A percentile compares a stretch with the other conserved stretches of the same genome.
Evolutionary conservation across 2,888 invertebrate genomes (phyloP).

Genomic region (Trichopoda pennipes): DNA sequence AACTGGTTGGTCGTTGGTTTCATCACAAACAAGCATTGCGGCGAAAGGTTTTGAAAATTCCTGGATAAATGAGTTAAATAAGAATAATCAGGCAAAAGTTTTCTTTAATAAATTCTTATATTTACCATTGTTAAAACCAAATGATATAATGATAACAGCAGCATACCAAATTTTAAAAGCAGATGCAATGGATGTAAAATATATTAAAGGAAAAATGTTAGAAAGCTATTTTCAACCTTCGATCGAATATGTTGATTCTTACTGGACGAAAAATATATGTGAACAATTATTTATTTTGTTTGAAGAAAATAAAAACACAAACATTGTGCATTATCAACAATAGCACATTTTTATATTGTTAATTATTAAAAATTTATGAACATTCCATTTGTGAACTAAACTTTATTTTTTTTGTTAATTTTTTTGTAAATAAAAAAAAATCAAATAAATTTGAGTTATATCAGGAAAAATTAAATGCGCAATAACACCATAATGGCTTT

Average conservation of each 20-base stretch:
- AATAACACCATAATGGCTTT: too few relatives aligned
- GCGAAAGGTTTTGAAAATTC: conserved; percentile 56
- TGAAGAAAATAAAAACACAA: too few relatives aligned
- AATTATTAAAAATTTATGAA: too few relatives aligned
- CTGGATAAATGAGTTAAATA: conserved; percentile 50
- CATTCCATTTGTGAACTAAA: too few relatives aligned
- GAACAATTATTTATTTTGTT: conserved; percentile 51
- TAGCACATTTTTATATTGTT: too few relatives aligned
- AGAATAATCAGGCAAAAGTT: conserved; percentile 50
- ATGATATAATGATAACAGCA: conserved; percentile 54
- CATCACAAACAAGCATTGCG: conserved; percentile 49
- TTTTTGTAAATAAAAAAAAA: too few relatives aligned
- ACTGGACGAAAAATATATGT: conserved; percentile 54
- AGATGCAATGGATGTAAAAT: conserved; percentile 50
- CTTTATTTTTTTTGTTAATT: too few relatives aligned
- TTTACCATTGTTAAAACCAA: conserved; percentile 57
- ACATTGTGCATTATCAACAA: too few relatives aligned
- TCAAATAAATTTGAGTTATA: too few relatives aligned
- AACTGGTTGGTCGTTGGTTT: conserved; percentile 37
- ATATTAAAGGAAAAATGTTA: conserved; percentile 25
- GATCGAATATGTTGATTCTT: conserved; percentile 50
- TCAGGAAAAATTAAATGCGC: too few relatives aligned
- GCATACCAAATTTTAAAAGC: conserved; percentile 56
- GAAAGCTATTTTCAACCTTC: conserved; percentile 38
- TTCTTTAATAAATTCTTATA: conserved; percentile 57